Conservation (phyloP, 2,888 invertebrate genomes). For the Drosophila sordidula region DNA sequence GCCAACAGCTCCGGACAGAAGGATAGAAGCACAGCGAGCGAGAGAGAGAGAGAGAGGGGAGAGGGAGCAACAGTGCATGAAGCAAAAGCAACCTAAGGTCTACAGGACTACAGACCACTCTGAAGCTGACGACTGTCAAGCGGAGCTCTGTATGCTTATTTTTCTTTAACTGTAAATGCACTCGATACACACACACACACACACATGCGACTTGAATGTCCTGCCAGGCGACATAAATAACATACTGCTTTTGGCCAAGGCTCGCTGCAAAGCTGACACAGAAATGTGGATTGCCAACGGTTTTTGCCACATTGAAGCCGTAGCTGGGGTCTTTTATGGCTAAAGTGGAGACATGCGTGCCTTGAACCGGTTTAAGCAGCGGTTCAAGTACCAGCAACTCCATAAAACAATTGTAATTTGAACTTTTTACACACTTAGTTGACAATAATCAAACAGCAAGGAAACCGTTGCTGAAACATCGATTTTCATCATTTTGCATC, state of each 20-base stretch:
- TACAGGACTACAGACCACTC: conserved; percentile 8
- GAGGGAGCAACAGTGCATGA: conserved; percentile 17
- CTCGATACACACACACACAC: conserved; percentile 20
- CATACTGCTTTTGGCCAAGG: conserved; percentile 20
- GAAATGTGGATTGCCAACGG: background rate
- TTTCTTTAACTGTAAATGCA: conserved; percentile 63
- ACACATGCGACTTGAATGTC: conserved; percentile 1
- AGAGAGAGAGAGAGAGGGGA: accelerated
- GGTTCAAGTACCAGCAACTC: background rate
- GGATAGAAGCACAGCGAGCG: conserved; percentile 7
- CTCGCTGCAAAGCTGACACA: conserved; percentile 7
- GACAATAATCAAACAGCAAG: too few relatives aligned
- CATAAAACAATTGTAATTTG: too few relatives aligned
- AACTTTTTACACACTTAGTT: too few relatives aligned
- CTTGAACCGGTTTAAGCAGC: background rate
- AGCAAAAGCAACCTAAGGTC: conserved; percentile 10
- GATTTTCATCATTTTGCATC: background rate
- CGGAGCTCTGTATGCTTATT: conserved; percentile 60
- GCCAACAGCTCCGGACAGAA: conserved; percentile 61
- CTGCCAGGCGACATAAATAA: conserved; percentile 52
- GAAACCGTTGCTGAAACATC: too few relatives aligned
- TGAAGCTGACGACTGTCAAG: conserved; percentile 49
- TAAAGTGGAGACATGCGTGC: background rate
- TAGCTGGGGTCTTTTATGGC: background rate
- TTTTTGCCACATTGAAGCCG: too few relatives aligned